phyloP scores from a whole-genome alignment of 2,888 invertebrate species.

The Stenotaenia linearis region DNA sequence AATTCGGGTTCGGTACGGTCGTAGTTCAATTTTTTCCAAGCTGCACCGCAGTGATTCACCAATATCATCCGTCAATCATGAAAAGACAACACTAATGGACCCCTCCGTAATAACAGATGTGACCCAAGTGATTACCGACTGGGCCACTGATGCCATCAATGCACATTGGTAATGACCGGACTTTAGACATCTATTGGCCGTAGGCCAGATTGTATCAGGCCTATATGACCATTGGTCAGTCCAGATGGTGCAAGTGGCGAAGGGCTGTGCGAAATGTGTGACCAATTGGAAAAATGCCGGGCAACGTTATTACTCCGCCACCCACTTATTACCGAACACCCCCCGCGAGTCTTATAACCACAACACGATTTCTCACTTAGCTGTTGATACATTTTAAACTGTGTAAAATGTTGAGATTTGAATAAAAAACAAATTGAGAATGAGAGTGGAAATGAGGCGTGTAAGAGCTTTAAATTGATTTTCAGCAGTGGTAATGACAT shows the following conservation, averaged over 20 bases:
- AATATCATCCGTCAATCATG: constrained; percentile 23
- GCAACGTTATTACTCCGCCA: background rate
- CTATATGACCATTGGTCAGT: constrained; percentile 20
- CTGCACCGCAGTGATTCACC: background rate
- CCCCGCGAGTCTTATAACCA: background rate
- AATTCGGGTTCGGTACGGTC: background rate
- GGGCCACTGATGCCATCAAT: constrained; percentile 26
- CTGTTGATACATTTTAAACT: constrained; percentile 4
- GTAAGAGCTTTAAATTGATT: constrained; percentile 10
- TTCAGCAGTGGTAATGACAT: background rate
- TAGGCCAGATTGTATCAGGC: constrained; percentile 26
- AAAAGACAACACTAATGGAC: constrained; percentile 23
- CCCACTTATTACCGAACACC: constrained; percentile 7
- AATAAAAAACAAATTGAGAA: constrained; percentile 10
- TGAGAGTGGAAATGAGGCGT: constrained; percentile 12
- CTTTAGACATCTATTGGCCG: constrained; percentile 23
- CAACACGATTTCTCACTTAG: constrained; percentile 12
- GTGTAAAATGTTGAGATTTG: constrained; percentile 1
- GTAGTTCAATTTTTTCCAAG: background rate
- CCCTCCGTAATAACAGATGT: constrained; percentile 26
- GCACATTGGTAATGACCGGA: constrained; percentile 17
- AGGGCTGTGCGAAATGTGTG: constrained; percentile 26
- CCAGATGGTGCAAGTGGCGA: constrained; percentile 24
- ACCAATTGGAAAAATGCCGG: constrained; percentile 5
- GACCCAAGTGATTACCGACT: constrained; percentile 12